Conservation (phyloP, 2,888 invertebrate species). For the Azorinus chamasolen region DNA sequence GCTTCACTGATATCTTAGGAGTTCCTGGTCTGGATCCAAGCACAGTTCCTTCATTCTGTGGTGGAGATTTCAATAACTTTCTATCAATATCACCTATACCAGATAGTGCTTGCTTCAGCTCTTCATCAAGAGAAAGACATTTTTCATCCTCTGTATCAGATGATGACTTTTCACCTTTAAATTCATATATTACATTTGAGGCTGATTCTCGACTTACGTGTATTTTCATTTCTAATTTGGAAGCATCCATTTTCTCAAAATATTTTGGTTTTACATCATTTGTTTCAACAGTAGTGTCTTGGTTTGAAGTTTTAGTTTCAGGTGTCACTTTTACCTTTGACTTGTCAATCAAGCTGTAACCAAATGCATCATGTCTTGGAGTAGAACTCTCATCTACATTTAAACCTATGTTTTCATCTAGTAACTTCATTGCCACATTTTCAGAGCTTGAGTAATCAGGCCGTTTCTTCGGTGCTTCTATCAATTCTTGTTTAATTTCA, state of each 20-base stretch:
- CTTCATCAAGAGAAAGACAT: constrained; percentile 27
- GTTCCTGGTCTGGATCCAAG: constrained; percentile 29
- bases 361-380: too few relatives aligned
- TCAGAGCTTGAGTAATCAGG: too few relatives aligned
- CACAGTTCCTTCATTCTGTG: constrained; percentile 17
- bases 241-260: background rate
- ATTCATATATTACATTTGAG: too few relatives aligned
- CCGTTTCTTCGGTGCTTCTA: background rate
- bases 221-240: too few relatives aligned
- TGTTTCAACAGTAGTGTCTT: background rate
- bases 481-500: constrained; percentile 5
- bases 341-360: background rate
- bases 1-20: constrained; percentile 33
- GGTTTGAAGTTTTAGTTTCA: background rate
- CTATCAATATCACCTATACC: constrained; percentile 25
- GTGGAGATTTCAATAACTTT: constrained; percentile 23
- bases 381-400: too few relatives aligned
- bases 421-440: too few relatives aligned
- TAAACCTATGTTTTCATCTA: too few relatives aligned
- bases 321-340: background rate
- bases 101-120: constrained; percentile 30
- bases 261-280: background rate
- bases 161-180: too few relatives aligned
- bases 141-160: constrained; percentile 8
- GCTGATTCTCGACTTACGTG: too few relatives aligned